These are phyloP conservation scores for Corydoras sp. DNA, from an alignment of 2,113 vertebrate genomes.

Conservation along the genomic window DNA sequence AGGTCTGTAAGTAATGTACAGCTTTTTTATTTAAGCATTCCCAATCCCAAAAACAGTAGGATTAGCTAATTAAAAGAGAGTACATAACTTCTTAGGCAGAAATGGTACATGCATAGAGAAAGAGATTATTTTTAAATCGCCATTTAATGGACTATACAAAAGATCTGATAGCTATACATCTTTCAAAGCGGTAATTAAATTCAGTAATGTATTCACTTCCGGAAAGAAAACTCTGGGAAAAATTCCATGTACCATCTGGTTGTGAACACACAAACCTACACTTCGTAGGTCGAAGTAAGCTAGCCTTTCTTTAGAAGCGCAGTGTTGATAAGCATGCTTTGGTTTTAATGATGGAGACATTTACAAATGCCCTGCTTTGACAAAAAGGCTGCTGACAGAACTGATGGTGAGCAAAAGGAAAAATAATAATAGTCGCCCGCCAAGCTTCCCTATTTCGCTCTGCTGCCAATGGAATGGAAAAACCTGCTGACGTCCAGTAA, in stretches of 20 bases:
- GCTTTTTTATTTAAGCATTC: neutral
- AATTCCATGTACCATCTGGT: neutral
- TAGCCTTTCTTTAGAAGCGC: constrained; percentile 23
- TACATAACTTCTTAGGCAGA: neutral
- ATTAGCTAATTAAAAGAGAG: neutral
- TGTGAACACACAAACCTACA: neutral
- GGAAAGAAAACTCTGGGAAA: neutral
- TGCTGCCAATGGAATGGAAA: constrained; percentile 63
- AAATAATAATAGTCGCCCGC: constrained; percentile 62
- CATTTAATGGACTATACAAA: neutral
- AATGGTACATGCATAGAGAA: neutral
- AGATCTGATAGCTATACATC: neutral
- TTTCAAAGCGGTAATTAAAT: neutral
- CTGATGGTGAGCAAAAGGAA: constrained; percentile 58
- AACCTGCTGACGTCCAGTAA: constrained; percentile 56
- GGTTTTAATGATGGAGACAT: constrained; percentile 30
- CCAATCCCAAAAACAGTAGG: neutral
- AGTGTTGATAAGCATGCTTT: constrained; percentile 45
- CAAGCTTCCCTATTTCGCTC: constrained; percentile 51
- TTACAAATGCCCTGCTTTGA: constrained; percentile 38
- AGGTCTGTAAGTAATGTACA: no score
- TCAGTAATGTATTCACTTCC: constrained; percentile 7
- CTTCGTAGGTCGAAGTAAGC: neutral
- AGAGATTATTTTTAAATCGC: neutral
- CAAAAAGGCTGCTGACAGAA: constrained; percentile 57